Conservation (phyloP, 2,797 vertebrate genomes). For the Capromys pilorides region DNA sequence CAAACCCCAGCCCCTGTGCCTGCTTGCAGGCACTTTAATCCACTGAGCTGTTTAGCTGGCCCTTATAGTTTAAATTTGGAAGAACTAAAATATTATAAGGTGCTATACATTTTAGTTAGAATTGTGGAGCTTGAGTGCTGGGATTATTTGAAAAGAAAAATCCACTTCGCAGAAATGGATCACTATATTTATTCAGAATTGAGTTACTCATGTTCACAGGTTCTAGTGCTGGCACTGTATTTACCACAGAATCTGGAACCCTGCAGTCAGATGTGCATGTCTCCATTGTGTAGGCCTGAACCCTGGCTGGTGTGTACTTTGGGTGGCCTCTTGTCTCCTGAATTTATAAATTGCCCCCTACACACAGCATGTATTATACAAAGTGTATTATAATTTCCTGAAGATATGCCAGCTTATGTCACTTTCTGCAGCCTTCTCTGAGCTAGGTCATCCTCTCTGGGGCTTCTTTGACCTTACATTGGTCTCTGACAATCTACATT, state of each 20-base stretch:
- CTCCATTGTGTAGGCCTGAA: neutral
- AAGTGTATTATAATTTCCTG: rapidly evolving
- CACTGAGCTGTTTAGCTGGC: too few species aligned
- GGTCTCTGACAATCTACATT: rapidly evolving
- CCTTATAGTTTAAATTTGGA: neutral
- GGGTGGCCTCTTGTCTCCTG: neutral
- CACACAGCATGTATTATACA: rapidly evolving
- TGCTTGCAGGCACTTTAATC: too few species aligned
- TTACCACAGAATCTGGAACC: too few species aligned
- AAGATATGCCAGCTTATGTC: neutral
- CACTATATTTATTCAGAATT: rapidly evolving
- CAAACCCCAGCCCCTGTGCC: too few species aligned
- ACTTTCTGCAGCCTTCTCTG: neutral
- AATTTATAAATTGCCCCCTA: neutral
- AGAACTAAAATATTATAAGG: neutral
- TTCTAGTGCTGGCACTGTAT: neutral
- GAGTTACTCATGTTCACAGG: rapidly evolving
- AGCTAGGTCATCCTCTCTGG: rapidly evolving
- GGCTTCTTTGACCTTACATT: neutral
- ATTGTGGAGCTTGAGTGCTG: neutral
- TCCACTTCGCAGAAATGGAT: neutral
- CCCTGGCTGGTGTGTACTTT: rapidly evolving
- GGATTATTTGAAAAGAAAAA: neutral
- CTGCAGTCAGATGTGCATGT: neutral
- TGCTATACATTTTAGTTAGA: neutral